A percentile compares a stretch with the other conserved stretches of the same genome.
Evolutionary conservation across 2,113 vertebrate genomes (phyloP).

Genomic region (Pterocles gutturalis): DNA sequence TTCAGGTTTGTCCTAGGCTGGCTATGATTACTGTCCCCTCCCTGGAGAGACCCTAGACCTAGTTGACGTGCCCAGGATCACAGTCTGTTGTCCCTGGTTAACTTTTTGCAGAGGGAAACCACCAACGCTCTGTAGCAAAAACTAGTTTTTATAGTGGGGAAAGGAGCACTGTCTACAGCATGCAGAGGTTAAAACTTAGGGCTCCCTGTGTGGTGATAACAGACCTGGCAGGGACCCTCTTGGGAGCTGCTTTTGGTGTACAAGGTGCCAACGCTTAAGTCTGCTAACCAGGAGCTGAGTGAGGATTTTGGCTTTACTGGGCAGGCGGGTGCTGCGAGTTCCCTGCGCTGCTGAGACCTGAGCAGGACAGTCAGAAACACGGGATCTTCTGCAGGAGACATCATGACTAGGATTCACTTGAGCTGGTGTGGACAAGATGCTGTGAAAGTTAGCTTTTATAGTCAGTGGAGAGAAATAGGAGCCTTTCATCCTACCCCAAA

Average conservation of each 20-base stretch:
- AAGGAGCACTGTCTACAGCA: neutral
- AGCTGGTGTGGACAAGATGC: neutral
- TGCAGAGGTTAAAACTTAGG: neutral
- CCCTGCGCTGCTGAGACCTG: neutral
- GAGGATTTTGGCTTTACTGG: neutral
- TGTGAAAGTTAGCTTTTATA: neutral
- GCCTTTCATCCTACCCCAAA: neutral
- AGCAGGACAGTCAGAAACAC: neutral
- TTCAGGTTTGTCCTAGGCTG: neutral
- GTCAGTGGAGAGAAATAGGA: neutral
- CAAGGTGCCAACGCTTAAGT: neutral
- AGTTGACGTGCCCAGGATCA: accelerated
- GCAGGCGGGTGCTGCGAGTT: neutral
- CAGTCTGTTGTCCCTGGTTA: neutral
- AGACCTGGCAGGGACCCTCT: neutral
- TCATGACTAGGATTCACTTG: neutral
- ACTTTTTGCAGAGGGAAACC: neutral
- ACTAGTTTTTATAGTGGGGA: neutral
- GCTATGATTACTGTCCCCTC: neutral
- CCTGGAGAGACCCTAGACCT: neutral
- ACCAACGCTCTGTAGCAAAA: neutral
- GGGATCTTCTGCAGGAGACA: neutral
- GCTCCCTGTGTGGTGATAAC: neutral
- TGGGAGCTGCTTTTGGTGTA: neutral
- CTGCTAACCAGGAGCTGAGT: neutral